A percentile compares a stretch with the other conserved stretches of the same genome.
phyloP scores from a whole-genome alignment of 1,140 invertebrate genomes.

The Panagrolaimus sp. region DNA sequence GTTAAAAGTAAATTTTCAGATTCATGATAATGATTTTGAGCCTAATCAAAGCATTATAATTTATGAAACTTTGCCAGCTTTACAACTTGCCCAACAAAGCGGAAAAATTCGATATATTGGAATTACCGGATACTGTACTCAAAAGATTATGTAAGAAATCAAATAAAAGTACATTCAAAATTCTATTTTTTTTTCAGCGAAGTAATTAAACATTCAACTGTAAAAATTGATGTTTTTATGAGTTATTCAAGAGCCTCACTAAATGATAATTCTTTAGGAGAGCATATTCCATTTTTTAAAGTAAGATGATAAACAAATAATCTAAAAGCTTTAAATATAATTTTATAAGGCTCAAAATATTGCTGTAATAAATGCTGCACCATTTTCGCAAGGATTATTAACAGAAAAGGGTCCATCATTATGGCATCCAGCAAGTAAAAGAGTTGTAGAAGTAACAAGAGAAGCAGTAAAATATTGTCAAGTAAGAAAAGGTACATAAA shows the following conservation, averaged over 20 bases:
- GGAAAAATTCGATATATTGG: slow-evolving; percentile 78
- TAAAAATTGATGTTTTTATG: slow-evolving; percentile 70
- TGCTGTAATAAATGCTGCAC: slow-evolving; percentile 75
- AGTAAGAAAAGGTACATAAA: slow-evolving; percentile 50
- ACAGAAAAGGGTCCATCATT: slow-evolving; percentile 69
- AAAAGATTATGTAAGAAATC: slow-evolving; percentile 47
- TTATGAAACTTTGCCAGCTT: slow-evolving; percentile 75
- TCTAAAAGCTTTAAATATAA: too few relatives aligned
- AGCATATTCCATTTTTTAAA: slow-evolving; percentile 72
- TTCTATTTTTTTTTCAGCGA: slow-evolving; percentile 60
- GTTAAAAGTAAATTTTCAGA: slow-evolving; percentile 61
- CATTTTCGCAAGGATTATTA: slow-evolving; percentile 74
- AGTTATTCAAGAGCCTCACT: slow-evolving; percentile 74
- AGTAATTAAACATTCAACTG: slow-evolving; percentile 67
- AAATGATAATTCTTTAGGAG: slow-evolving; percentile 70
- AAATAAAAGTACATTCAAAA: neutral
- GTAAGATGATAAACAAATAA: slow-evolving; percentile 58
- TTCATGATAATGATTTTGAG: slow-evolving; percentile 85
- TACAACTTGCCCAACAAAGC: slow-evolving; percentile 69
- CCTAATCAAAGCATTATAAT: slow-evolving; percentile 71
- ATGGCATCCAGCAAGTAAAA: slow-evolving; percentile 75
- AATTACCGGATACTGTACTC: slow-evolving; percentile 78
- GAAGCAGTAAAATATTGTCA: slow-evolving; percentile 59
- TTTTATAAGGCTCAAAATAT: slow-evolving; percentile 66
- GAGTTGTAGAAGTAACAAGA: slow-evolving; percentile 65